Evolutionary conservation across 2,888 invertebrate species (phyloP).

Genomic region (Halocaridina rubra): DNA sequence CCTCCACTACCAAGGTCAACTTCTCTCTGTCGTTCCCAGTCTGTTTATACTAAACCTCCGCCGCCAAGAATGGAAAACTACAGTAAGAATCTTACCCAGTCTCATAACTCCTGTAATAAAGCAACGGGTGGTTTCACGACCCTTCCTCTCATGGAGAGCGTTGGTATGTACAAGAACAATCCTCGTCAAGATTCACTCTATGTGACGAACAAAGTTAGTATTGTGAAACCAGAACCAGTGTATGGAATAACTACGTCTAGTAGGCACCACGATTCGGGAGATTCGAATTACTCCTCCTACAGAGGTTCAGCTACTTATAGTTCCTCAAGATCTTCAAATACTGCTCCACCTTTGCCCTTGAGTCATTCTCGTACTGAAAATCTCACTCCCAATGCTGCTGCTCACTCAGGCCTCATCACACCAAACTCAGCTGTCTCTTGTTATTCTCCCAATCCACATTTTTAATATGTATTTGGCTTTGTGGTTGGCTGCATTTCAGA

Average conservation of each 20-base stretch:
- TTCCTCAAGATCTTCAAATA: slow-evolving; percentile 52
- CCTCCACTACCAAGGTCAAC: slow-evolving; percentile 54
- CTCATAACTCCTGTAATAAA: slow-evolving; percentile 47
- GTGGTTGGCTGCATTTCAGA: no score
- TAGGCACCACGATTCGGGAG: slow-evolving; percentile 52
- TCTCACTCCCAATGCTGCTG: slow-evolving; percentile 46
- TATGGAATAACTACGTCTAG: slow-evolving; percentile 42
- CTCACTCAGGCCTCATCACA: slow-evolving; percentile 35
- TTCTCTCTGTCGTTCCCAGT: slow-evolving; percentile 60
- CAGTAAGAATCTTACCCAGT: slow-evolving; percentile 47
- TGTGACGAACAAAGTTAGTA: slow-evolving; percentile 45
- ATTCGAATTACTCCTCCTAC: slow-evolving; percentile 59
- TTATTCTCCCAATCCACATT: slow-evolving; percentile 59
- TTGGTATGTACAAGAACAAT: slow-evolving; percentile 56
- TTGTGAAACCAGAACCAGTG: slow-evolving; percentile 61
- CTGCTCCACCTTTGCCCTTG: slow-evolving; percentile 46
- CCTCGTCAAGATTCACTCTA: slow-evolving; percentile 55
- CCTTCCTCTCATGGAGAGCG: slow-evolving; percentile 36
- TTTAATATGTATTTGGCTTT: slow-evolving; percentile 17
- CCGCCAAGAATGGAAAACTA: slow-evolving; percentile 61
- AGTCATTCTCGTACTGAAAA: slow-evolving; percentile 48
- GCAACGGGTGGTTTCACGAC: slow-evolving; percentile 35
- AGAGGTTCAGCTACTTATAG: slow-evolving; percentile 56
- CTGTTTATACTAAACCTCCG: slow-evolving; percentile 61
- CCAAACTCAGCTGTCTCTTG: slow-evolving; percentile 42